These are phyloP conservation scores for Coracopsis vasa DNA, from an alignment of 2,113 vertebrate genomes.

Conservation along the genomic window DNA sequence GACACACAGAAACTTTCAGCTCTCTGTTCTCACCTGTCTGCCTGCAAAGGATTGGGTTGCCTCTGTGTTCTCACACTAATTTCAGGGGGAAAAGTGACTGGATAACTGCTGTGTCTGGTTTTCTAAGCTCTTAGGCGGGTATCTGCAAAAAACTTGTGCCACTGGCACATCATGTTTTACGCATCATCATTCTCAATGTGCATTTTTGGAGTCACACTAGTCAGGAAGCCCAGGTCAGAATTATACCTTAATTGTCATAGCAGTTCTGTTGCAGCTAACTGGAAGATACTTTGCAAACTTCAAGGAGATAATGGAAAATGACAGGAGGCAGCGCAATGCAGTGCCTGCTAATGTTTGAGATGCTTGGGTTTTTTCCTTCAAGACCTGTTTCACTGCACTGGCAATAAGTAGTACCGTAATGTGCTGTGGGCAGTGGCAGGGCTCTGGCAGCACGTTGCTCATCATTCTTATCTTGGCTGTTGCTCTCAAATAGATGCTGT, in stretches of 20 bases:
- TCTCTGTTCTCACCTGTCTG: neutral
- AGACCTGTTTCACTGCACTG: neutral
- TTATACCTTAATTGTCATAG: neutral
- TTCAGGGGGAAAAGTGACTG: neutral
- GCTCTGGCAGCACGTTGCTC: accelerated
- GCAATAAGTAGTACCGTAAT: neutral
- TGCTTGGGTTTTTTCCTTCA: neutral
- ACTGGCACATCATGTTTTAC: neutral
- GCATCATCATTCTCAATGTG: neutral
- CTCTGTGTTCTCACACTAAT: accelerated
- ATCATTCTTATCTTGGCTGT: neutral
- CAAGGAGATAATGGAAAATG: neutral
- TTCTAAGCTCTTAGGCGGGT: neutral
- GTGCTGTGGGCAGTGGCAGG: neutral
- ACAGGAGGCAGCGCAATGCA: neutral
- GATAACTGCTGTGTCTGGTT: neutral
- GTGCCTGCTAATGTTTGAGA: neutral
- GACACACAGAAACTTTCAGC: neutral
- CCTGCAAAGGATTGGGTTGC: neutral
- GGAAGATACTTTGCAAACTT: neutral
- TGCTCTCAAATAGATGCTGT: neutral
- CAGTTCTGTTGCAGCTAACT: neutral
- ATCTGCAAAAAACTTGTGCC: neutral
- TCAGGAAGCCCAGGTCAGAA: neutral
- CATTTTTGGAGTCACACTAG: neutral